Evolutionary conservation across 2,797 vertebrate genomes (phyloP).

Genomic region (Hemitrygon akajei): DNA sequence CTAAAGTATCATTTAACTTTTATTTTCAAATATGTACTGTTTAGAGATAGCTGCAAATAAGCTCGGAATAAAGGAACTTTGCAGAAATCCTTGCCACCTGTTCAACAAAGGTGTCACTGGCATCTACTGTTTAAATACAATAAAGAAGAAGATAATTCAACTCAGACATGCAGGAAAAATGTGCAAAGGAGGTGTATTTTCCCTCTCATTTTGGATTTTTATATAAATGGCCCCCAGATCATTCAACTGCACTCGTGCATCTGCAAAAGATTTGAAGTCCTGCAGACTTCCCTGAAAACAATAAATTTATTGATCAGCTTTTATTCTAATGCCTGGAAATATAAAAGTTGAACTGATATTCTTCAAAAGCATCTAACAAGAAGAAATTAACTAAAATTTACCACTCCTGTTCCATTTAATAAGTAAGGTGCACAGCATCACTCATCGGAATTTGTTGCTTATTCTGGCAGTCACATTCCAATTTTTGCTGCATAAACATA

Average conservation of each 20-base stretch:
- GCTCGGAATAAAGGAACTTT: background rate
- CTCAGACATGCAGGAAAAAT: background rate
- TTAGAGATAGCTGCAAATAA: background rate
- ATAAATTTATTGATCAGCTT: background rate
- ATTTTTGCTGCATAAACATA: too few relatives aligned
- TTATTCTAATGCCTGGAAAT: background rate
- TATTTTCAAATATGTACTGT: background rate
- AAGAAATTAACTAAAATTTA: background rate
- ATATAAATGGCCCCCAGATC: too few relatives aligned
- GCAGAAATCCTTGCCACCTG: background rate
- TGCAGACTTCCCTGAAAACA: background rate
- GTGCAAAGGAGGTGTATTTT: background rate
- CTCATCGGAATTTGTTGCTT: background rate
- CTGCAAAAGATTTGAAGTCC: too few relatives aligned
- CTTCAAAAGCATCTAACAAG: background rate
- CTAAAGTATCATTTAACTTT: background rate
- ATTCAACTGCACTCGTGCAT: too few relatives aligned
- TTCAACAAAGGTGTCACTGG: background rate
- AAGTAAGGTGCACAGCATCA: background rate
- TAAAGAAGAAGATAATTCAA: background rate
- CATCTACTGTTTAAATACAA: background rate
- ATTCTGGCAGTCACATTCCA: background rate
- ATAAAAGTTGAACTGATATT: background rate
- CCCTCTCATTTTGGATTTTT: background rate
- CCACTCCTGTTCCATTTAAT: background rate